Evolutionary conservation across 2,797 vertebrate genomes (phyloP), one percentile per base, ranked within the genome.

Genomic region (Gambusia yucatana): DNA sequence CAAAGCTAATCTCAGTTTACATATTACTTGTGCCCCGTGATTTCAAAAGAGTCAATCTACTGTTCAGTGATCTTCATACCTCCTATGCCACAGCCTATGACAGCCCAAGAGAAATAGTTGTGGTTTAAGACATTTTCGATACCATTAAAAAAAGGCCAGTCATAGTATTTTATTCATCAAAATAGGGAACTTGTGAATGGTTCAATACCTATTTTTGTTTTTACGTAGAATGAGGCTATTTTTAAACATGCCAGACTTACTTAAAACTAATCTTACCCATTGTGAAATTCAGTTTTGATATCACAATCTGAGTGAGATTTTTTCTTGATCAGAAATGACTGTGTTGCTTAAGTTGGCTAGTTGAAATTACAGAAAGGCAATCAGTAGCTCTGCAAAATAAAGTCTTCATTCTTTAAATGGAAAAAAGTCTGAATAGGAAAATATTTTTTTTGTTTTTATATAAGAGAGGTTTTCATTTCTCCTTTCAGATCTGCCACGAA

Each of bases 401-500:
- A 70, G 17, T 52, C 4, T n/a, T 77, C 11, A 10, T 47, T 11
- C 48, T 8, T 76, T n/a, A 33, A 69, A 44, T 33, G 47, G 17
- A 50, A 72, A 72, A 28, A 48, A 36, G 14, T 20, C 11, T 22
- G 2, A 33, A 20, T 22, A 36, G 46, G 46, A 50, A 36, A 22
- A 28, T 5, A 6, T 25, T n/a, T 76, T 3, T 36, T 67, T 39
- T 41, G 33, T 63, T 11, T 25, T 25, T 13, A 52, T 71, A 43
- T 33, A n/a, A 44, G 25, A 28, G 28, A 16, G 39, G 2, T 36
- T 61, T 20, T 72, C 57, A 28, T 48, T 57, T 88, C 65, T 82
- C 72, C 46, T 84, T 75, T 82, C 83, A 98, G 97, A 95, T 80
- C 81, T 93, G 0, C 96, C 94, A 0, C 88, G 76, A n/a, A 94